Base-by-base conservation (phyloP, 2,888 invertebrate genomes). In the Smittia sp. region DNA sequence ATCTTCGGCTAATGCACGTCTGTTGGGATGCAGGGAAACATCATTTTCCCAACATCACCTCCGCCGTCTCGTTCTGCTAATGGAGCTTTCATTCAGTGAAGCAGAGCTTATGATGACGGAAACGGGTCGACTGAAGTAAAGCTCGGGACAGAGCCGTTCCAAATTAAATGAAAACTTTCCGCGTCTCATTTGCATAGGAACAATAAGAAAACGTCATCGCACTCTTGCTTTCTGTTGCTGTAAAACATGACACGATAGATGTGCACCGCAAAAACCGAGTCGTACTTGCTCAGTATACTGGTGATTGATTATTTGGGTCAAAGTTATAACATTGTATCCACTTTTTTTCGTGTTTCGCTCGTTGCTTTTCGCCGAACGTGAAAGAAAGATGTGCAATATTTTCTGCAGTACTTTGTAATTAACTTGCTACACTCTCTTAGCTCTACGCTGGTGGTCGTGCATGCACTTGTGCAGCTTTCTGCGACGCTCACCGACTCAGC, bases 261-360 rank as follows among this genome's bases (percentile, higher is more conserved):
- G 15, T 66, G 22, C 25, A 18, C 52, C 15, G 52, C 18, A 46
- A 15, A 46, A 46, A 46, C 32, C 32, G 32, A 32, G 32, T 32
- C 32, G 32, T 32, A 32, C 32, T n/a, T 46, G 46, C 15, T 11
- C 46, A 46, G 2, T 46, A 11, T 46, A 46, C 58, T 58, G n/a
- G 69, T 69, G 69, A 69, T 69, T 69, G 69, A 69, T 25, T 69
- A 69, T 69, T 69, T 69, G 54, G 69, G 69, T 69, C 69, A 69
- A 69, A 69, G 69, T 69, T 69, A 69, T 69, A 69, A 54, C 69
- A 69, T 69, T 69, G 69, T 69, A 69, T 69, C 18, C 15, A 22
- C 18, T 69, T 54, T 32, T 32, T 32, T 32, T 32, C 32, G 32
- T 32, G 32, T 32, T 32, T 32, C 32, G 32, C 32, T 32, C 32